Evolutionary conservation across 2,113 vertebrate genomes (phyloP).

Genomic region (Amia ocellicauda): DNA sequence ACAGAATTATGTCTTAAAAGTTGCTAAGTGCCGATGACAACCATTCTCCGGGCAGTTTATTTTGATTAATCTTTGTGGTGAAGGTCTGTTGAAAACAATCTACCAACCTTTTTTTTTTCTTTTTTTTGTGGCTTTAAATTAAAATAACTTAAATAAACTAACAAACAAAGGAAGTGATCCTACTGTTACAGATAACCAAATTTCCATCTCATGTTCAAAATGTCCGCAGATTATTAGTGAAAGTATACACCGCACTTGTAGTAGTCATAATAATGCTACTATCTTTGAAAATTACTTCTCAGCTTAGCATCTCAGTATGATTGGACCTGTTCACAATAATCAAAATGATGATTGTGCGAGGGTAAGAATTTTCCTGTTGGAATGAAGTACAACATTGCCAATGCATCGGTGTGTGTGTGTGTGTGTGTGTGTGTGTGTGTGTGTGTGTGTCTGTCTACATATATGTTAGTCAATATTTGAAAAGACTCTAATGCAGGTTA

Average conservation of each 20-base stretch:
- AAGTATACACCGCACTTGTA: too few relatives aligned
- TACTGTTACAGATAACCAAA: too few relatives aligned
- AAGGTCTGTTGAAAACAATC: background rate
- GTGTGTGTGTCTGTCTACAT: background rate
- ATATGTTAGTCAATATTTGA: background rate
- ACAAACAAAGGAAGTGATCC: too few relatives aligned
- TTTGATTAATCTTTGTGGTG: background rate
- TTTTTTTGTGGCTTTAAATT: background rate
- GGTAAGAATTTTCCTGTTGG: background rate
- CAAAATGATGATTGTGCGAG: background rate
- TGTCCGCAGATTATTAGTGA: too few relatives aligned
- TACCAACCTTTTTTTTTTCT: background rate
- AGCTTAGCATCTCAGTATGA: too few relatives aligned
- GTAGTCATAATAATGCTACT: too few relatives aligned
- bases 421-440: background rate
- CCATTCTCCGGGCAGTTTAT: background rate
- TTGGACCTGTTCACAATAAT: background rate
- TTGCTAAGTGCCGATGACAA: constrained; percentile 17
- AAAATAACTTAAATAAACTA: background rate
- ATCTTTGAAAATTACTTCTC: too few relatives aligned
- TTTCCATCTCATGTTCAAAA: too few relatives aligned
- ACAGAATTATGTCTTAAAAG: constrained; percentile 14
- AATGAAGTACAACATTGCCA: background rate
- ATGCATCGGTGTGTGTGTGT: background rate
- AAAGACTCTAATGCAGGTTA: background rate